Percentiles rank a stretch among this genome's conserved stretches.
phyloP scores from a whole-genome alignment of 2,888 invertebrate species.

The Cerceris rybyensis region DNA sequence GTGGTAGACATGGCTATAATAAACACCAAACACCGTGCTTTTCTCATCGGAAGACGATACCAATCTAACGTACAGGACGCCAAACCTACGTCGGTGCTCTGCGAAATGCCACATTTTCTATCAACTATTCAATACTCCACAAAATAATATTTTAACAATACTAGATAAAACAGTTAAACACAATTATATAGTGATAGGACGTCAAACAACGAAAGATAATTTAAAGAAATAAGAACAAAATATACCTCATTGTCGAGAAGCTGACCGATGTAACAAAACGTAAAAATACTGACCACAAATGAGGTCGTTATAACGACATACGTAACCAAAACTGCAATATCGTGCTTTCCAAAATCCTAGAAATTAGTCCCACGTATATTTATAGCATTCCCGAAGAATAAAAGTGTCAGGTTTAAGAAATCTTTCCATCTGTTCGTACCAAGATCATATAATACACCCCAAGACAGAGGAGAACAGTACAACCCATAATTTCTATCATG shows the following conservation, averaged over 20 bases:
- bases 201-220: background rate
- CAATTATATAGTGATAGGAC: background rate
- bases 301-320: constrained; percentile 37
- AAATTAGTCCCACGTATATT: background rate
- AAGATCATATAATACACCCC: background rate
- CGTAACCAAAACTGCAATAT: constrained; percentile 36
- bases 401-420: background rate
- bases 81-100: constrained; percentile 29
- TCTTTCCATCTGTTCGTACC: background rate
- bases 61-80: constrained; percentile 53
- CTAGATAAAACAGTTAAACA: background rate
- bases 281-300: constrained; percentile 49
- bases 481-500: background rate
- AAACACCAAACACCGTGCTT: constrained; percentile 48
- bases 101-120: background rate
- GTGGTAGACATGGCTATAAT: constrained; percentile 59
- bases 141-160: background rate
- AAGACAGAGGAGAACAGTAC: background rate
- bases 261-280: constrained; percentile 59
- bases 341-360: constrained; percentile 48
- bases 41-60: constrained; percentile 57
- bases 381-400: too few species aligned
- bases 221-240: background rate
- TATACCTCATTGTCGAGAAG: constrained; percentile 55
- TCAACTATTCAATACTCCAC: background rate